Conservation (phyloP, 2,797 vertebrate genomes). For the Eurystomus glaucurus region DNA sequence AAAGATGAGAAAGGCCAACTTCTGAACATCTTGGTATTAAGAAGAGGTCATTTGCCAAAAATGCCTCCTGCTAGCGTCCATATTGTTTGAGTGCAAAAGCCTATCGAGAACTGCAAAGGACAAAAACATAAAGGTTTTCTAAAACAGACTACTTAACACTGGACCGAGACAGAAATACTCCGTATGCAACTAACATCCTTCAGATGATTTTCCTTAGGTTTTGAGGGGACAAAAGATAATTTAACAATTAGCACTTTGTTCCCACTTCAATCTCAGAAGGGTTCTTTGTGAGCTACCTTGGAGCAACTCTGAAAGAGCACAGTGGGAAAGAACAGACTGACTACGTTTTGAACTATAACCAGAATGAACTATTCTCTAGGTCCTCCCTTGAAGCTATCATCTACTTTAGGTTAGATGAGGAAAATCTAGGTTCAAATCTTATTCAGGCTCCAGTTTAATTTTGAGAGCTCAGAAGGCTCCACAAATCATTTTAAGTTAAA, state of each 20-base stretch:
- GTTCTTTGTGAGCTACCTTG: slow-evolving; percentile 69
- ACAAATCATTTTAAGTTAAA: slow-evolving; percentile 76
- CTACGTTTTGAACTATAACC: slow-evolving; percentile 72
- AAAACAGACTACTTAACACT: slow-evolving; percentile 74
- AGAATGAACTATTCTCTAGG: slow-evolving; percentile 72
- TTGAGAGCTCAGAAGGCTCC: slow-evolving; percentile 70
- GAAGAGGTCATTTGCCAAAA: slow-evolving; percentile 74
- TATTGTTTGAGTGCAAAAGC: slow-evolving; percentile 71
- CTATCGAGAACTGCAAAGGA: slow-evolving; percentile 62
- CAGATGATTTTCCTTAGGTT: slow-evolving; percentile 66
- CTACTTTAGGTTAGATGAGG: slow-evolving; percentile 60
- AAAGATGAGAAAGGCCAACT: slow-evolving; percentile 55
- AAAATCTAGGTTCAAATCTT: slow-evolving; percentile 74
- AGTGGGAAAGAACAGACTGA: slow-evolving; percentile 62
- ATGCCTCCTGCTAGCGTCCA: slow-evolving; percentile 72
- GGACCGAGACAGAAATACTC: slow-evolving; percentile 71
- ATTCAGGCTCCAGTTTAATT: slow-evolving; percentile 70
- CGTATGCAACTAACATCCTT: slow-evolving; percentile 71
- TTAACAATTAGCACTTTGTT: slow-evolving; percentile 79
- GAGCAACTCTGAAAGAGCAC: slow-evolving; percentile 66
- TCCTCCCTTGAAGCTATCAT: slow-evolving; percentile 65
- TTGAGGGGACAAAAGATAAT: slow-evolving; percentile 55
- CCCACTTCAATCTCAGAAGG: slow-evolving; percentile 66
- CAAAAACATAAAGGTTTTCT: slow-evolving; percentile 68
- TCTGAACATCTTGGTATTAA: slow-evolving; percentile 55